Base-by-base conservation (phyloP, 2,113 vertebrate genomes). In the Mionectes macconnelli region DNA sequence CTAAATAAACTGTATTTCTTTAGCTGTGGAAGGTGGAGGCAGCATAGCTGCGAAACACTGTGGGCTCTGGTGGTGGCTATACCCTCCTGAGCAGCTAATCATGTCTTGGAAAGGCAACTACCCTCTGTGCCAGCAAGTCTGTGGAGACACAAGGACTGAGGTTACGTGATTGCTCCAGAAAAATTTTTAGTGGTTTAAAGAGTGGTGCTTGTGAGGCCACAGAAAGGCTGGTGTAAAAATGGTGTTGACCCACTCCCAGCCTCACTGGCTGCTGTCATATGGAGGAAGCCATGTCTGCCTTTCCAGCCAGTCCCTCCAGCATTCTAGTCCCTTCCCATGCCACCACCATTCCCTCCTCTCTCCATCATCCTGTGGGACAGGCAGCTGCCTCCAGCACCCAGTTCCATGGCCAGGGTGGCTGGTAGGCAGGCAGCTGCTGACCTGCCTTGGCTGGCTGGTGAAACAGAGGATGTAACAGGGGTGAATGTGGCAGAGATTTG, bases 61-160 rank as follows among this genome's bases (percentile, higher is more conserved):
- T 0, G 2, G 52, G 56, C 33, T 90, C 50, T 1, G 2, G 22
- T 0, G 2, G 49, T 33, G 56, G 3, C 1, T 16, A 14, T 3
- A 10, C 33, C 35, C 88, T 56, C 60, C 28, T 27, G 8, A 55
- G 16, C 4, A 17, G 35, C 73, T 75, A 85, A 37, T 83, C 64
- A 60, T 37, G 27, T 33, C 19, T 8, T 0, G 1, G 57, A 91
- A 85, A 73, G n/a, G 31, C 82, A 90, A 6, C 44, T 44, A 16
- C 25, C 3, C 17, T 5, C 37, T 30, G 47, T 80, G 50, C 50
- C 79, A 84, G 70, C 75, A 80, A 33, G 33, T 50, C 75, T 2
- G 2, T 52, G 67, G 40, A 77, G 78, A 73, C 14, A 83, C 20
- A 85, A 83, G 55, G 49, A 42, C 67, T 4, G 4, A 57, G 25